phyloP scores from a whole-genome alignment of 2,888 invertebrate species.

The Tridacna gigas region DNA sequence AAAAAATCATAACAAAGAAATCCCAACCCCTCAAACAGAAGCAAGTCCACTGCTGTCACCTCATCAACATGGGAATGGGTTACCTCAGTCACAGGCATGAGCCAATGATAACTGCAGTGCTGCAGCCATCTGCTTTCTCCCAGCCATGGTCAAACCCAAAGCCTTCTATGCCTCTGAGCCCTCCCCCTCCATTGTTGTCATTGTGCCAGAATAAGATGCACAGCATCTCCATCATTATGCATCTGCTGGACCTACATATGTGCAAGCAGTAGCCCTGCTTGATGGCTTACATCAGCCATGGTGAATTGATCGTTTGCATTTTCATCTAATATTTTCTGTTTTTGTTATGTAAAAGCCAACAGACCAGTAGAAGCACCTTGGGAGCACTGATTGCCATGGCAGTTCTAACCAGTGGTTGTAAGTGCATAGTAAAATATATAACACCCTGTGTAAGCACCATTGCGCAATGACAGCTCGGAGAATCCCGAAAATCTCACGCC shows the following conservation, averaged over 20 bases:
- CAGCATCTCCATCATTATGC: neutral
- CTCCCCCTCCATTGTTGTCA: constrained; percentile 47
- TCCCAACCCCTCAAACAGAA: constrained; percentile 14
- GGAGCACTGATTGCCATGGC: neutral
- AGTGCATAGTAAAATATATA: too few species aligned
- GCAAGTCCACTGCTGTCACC: too few species aligned
- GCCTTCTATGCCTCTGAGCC: constrained; percentile 39
- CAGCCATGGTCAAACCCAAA: constrained; percentile 49
- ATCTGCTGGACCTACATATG: constrained; percentile 25
- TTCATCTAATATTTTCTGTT: neutral
- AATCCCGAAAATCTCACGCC: too few species aligned
- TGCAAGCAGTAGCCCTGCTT: constrained; percentile 34
- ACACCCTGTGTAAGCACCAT: too few species aligned
- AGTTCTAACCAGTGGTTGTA: too few species aligned
- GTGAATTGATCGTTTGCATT: constrained; percentile 22
- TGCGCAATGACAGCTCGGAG: too few species aligned
- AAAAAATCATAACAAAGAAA: neutral
- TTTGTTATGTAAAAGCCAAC: neutral
- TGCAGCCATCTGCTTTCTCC: constrained; percentile 14
- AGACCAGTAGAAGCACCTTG: neutral
- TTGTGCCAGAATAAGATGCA: constrained; percentile 26
- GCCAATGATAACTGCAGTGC: constrained; percentile 15
- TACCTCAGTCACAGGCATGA: constrained; percentile 29
- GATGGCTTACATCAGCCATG: constrained; percentile 20
- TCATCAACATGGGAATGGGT: too few species aligned